phyloP scores from a whole-genome alignment of 35 echinoderm and acorn worm genomes.

The Anneissia japonica region DNA sequence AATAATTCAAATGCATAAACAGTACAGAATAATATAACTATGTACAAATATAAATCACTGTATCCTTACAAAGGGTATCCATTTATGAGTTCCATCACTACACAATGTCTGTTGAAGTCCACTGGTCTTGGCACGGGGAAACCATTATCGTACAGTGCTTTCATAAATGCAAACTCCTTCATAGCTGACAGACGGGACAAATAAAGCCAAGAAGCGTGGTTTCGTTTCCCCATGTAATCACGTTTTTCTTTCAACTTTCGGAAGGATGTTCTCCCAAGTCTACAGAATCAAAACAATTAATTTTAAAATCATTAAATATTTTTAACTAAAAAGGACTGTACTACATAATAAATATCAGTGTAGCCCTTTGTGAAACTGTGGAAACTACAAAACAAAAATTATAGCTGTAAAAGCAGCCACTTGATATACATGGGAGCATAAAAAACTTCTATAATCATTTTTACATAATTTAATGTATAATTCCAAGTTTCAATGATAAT shows the following conservation, averaged over 20 bases:
- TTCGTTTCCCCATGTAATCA: constrained; percentile 80
- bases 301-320: too few species aligned
- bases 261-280: constrained; percentile 82
- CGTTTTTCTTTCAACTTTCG: constrained; percentile 94
- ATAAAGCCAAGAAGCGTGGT: constrained; percentile 87
- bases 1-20: too few species aligned
- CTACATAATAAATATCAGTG: too few species aligned
- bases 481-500: too few species aligned
- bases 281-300: constrained; percentile 7
- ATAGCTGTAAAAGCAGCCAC: not conserved
- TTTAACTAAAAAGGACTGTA: too few species aligned
- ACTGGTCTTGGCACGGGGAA: constrained; percentile 92
- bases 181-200: constrained; percentile 89
- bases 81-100: constrained; percentile 94
- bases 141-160: constrained; percentile 85
- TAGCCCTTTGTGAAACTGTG: too few species aligned
- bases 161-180: constrained; percentile 99
- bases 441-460: not conserved
- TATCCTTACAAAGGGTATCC: constrained; percentile 92
- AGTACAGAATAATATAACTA: too few species aligned
- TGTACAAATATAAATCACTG: not conserved
- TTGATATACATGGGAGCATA: not conserved
- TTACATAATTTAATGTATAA: not conserved
- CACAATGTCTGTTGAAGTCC: constrained; percentile 97
- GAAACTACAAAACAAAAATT: too few species aligned